A percentile compares a stretch with the other conserved stretches of the same genome.
These are phyloP conservation scores for Onychostoma macrolepis DNA, from an alignment of 2,113 vertebrate species.

Conservation along the genomic window DNA sequence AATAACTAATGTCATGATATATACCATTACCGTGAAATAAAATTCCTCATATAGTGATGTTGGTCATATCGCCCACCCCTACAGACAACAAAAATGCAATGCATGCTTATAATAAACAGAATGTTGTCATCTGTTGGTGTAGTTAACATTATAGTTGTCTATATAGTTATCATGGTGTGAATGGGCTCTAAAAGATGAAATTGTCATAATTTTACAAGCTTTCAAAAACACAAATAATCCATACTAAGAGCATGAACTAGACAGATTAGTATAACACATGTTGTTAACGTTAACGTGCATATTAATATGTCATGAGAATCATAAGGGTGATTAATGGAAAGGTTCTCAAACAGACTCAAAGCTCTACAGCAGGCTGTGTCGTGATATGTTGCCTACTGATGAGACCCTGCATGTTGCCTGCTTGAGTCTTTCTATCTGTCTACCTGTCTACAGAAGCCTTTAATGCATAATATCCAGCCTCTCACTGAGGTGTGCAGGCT, in stretches of 20 bases:
- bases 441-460: constrained; percentile 26
- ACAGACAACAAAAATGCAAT: not conserved
- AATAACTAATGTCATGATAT: no score
- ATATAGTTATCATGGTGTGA: not conserved
- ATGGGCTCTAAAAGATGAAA: not conserved
- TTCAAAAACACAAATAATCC: constrained; percentile 12
- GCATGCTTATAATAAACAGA: no score
- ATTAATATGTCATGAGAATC: not conserved
- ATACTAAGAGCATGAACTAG: not conserved
- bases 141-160: no score
- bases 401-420: constrained; percentile 7
- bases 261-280: not conserved
- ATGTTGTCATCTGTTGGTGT: no score
- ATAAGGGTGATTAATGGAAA: constrained; percentile 6
- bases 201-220: not conserved
- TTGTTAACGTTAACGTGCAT: constrained; percentile 1
- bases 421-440: constrained; percentile 19
- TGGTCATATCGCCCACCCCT: no score
- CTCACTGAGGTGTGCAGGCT: constrained; percentile 45
- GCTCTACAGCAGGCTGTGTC: constrained; percentile 1
- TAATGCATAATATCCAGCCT: constrained; percentile 35
- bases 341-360: constrained; percentile 7
- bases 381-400: not conserved
- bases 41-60: no score
- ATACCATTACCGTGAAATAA: no score